Base-by-base conservation (phyloP, 1,140 invertebrate species). In the Drosophila obscura region DNA sequence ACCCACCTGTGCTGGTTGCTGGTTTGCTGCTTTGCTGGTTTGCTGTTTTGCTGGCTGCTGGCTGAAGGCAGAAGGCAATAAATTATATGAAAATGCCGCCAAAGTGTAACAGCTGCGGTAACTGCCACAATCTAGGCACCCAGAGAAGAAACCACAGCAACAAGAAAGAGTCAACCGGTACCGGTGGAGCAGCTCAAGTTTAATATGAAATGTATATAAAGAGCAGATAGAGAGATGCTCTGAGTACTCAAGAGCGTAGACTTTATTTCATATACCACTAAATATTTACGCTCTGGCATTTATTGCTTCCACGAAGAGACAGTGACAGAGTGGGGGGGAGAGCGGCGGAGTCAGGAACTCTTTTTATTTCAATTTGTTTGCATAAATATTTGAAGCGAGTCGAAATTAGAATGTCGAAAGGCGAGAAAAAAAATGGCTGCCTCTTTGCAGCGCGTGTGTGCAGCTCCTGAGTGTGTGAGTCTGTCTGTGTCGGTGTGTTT, bases 321-420 rank as follows among this genome's bases (percentile, higher is more conserved):
- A n/a, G 49, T 11, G 15, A n/a, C 6, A 13, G 1, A 39, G 35
- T 5, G 11, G 11, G 35, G 9, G 35, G 4, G 8, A 0, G 35
- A 9, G 28, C 2, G 31, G 8, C 4, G 26, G 26, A 72, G 63
- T 67, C 72, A 48, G 61, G 49, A 83, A 76, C 72, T 83, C 79
- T 88, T 83, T 82, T 87, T 87, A 88, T 87, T 87, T 87, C 83
- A 87, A 87, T 87, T 87, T 87, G 76, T 87, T 87, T 88, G 83
- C 84, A 87, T 88, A 77, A 88, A 88, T 88, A 87, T 87, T 88
- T 88, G 72, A 87, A 83, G 79, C 67, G 63, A 67, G 50, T 58
- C 79, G 79, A 87, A 88, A 87, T 87, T 87, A 87, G 83, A 87
- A 87, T 83, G 79, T 88, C 79, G 68, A 74, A 77, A 72, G 75